Evolutionary conservation across 2,113 vertebrate species (phyloP).

Genomic region (Dolichotis patagonum): DNA sequence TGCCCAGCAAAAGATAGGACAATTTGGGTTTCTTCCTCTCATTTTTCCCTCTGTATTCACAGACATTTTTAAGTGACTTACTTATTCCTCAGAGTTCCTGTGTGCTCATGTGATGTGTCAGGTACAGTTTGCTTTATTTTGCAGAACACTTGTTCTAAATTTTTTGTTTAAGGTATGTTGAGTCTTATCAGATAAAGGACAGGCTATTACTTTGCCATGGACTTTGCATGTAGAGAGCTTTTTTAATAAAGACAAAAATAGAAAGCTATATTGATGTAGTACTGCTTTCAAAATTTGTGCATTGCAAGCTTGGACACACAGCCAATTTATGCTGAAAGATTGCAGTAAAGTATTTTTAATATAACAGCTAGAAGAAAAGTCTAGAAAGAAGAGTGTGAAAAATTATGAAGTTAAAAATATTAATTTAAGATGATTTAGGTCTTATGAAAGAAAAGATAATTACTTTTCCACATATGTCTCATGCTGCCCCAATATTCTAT

Average conservation of each 20-base stretch:
- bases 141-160: not conserved
- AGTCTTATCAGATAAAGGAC: not conserved
- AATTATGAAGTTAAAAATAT: not conserved
- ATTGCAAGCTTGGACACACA: not conserved
- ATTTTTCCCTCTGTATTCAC: not conserved
- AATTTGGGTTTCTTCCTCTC: not conserved
- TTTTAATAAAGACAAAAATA: constrained; percentile 48
- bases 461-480: not conserved
- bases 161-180: constrained; percentile 9
- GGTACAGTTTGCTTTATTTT: not conserved
- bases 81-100: not conserved
- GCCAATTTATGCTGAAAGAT: constrained; percentile 1
- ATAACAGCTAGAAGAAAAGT: not conserved
- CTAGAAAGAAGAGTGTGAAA: not conserved
- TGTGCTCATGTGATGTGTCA: not conserved
- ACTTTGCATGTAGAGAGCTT: not conserved
- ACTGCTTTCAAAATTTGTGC: not conserved
- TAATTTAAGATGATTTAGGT: constrained; percentile 2
- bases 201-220: not conserved
- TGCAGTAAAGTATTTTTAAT: not conserved
- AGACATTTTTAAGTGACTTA: not conserved
- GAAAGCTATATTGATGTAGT: not conserved
- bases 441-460: not conserved
- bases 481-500: not conserved
- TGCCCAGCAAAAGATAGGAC: not conserved